phyloP scores from a whole-genome alignment of 35 echinoderm and acorn worm genomes.

The Stichopus chloronotus region DNA sequence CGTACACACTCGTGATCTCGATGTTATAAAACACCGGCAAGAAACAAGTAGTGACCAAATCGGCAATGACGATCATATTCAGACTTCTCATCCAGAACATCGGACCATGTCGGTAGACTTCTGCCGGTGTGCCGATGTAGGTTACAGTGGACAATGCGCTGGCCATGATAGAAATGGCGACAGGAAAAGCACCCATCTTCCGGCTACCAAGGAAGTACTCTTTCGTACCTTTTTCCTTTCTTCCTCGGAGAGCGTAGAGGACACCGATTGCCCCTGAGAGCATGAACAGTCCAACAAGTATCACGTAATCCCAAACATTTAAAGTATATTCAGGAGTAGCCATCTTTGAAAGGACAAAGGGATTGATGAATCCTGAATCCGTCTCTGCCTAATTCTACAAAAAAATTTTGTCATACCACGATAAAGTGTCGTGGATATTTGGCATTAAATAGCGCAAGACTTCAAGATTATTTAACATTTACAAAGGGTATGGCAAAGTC shows the following conservation, averaged over 20 bases:
- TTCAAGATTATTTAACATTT: no score
- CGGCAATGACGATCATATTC: neutral
- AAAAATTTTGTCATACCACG: no score
- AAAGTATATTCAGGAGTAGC: neutral
- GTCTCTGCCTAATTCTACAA: no score
- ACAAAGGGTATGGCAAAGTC: no score
- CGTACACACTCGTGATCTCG: constrained; percentile 40
- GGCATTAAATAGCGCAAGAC: no score
- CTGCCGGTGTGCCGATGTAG: neutral
- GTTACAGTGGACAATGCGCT: neutral
- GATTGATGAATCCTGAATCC: no score
- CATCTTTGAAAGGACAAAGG: no score
- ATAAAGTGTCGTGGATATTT: no score
- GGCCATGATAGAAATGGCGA: neutral
- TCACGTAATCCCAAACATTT: constrained; percentile 19
- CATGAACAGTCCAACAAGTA: constrained; percentile 2
- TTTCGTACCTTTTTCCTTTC: constrained; percentile 23
- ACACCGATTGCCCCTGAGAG: constrained; percentile 33
- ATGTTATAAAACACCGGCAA: constrained; percentile 40
- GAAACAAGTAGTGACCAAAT: neutral
- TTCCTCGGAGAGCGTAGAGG: neutral
- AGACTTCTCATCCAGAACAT: neutral
- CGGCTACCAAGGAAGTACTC: constrained; percentile 41
- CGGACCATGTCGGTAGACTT: neutral
- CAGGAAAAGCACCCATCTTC: constrained; percentile 4